Conservation (phyloP, 2,113 vertebrate species). For the Hydrochoerus hydrochaeris region DNA sequence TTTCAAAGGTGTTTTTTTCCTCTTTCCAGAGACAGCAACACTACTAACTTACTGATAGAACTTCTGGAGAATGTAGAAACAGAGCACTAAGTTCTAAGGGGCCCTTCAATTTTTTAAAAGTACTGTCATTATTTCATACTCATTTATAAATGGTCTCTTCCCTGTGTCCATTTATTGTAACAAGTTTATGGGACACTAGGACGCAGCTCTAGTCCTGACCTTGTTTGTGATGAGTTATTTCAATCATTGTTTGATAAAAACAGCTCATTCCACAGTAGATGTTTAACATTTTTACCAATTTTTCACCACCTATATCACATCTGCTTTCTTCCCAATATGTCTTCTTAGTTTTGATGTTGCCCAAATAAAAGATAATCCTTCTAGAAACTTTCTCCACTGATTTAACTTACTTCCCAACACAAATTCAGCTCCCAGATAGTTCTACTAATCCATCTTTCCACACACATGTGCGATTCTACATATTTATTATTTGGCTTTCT, state of each 20-base stretch:
- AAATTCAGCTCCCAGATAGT: not conserved
- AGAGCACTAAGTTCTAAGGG: not conserved
- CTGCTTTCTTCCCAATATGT: not conserved
- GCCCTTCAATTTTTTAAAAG: not conserved
- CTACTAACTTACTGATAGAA: not conserved
- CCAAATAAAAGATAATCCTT: not conserved
- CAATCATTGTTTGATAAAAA: not conserved
- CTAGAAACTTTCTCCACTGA: slow-evolving; percentile 27
- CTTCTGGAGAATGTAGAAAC: not conserved
- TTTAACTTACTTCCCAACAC: not conserved
- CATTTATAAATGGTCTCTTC: not conserved
- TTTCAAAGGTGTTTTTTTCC: not conserved
- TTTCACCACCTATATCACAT: not conserved
- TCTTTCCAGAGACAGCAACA: not conserved
- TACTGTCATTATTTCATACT: not conserved
- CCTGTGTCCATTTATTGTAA: not conserved
- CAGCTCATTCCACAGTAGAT: not conserved
- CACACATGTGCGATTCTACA: not conserved
- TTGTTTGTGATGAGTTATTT: not conserved
- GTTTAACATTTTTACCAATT: not conserved
- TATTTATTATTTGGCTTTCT: not conserved
- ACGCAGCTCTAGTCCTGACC: not conserved
- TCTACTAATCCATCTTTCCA: not conserved
- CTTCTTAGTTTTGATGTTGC: not conserved
- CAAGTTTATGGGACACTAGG: not conserved